Base-by-base conservation (phyloP, 2,797 vertebrate species). In the Parambassis ranga region DNA sequence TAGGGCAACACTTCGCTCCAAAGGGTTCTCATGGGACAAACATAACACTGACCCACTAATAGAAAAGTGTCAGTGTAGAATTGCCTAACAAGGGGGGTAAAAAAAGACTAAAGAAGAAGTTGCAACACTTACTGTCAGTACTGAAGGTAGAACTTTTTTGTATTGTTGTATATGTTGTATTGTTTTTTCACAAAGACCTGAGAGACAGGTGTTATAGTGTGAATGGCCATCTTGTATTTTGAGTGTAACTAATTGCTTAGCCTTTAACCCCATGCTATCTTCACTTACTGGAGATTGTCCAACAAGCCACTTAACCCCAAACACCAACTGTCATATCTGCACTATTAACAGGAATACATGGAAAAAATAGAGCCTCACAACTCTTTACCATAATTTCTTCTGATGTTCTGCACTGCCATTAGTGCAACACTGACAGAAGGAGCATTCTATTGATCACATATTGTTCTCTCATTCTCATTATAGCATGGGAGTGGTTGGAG, bases 271-370 rank as follows among this genome's bases (percentile, higher is more conserved):
- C 11, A 30, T 7, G 51, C 26, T 38, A 14, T 65, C 11, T 56
- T 36, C 47, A 2, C 19, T 35, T 10, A 2, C 14, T 35, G 32
- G 39, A 53, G 24, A 18, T 62, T 10, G 37, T 67, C 28, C 55
- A 48, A 35, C 0, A 1, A 18, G 7, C 33, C 38, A 60, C 48
- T 65, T 65, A 48, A 67, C 48, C 41, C 24, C 11, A 1, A 59
- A 24, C 64, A 55, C 47, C 30, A 30, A 27, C 20, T 15, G 26
- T 39, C 39, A 48, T 59, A 63, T 72, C 39, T 23, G 8, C 36
- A 27, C 55, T 30, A 65, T 71, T 61, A 69, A 43, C 30, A 38
- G n/a, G n/a, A n/a, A n/a, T n/a, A n/a, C n/a, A n/a, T n/a, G n/a
- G n/a, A n/a, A n/a, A n/a, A n/a, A n/a, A n/a, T n/a, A 14, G 16